Conservation (phyloP, 2,797 vertebrate species). For the Champsocephalus gunnari region DNA sequence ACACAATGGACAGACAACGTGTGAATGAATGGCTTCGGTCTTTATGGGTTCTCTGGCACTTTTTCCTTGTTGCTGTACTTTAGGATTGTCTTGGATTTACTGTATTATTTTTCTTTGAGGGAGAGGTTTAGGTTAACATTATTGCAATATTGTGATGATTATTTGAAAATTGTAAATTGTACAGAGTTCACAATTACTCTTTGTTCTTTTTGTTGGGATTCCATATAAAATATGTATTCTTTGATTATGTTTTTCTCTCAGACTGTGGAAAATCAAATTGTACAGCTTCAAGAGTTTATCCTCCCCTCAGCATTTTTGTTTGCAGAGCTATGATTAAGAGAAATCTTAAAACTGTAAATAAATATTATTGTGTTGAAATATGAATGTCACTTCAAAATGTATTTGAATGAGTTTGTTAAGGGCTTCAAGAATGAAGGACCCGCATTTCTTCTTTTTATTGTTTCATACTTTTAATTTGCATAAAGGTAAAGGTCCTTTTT, state of each 20-base stretch:
- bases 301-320: slow-evolving; percentile 66
- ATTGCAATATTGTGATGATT: slow-evolving; percentile 85
- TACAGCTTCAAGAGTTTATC: slow-evolving; percentile 85
- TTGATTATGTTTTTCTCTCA: slow-evolving; percentile 59
- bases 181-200: slow-evolving; percentile 80
- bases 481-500: slow-evolving; percentile 79
- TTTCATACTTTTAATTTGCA: slow-evolving; percentile 83
- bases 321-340: slow-evolving; percentile 81
- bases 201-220: slow-evolving; percentile 74
- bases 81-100: slow-evolving; percentile 81
- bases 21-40: slow-evolving; percentile 71
- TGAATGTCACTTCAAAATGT: slow-evolving; percentile 89
- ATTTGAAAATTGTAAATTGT: slow-evolving; percentile 84
- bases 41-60: slow-evolving; percentile 81
- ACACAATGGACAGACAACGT: slow-evolving; percentile 57
- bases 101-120: slow-evolving; percentile 78
- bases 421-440: slow-evolving; percentile 85
- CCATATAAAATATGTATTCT: slow-evolving; percentile 70
- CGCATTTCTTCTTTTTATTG: slow-evolving; percentile 76
- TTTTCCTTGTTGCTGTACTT: slow-evolving; percentile 82
- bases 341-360: slow-evolving; percentile 85
- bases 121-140: slow-evolving; percentile 77
- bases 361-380: slow-evolving; percentile 87
- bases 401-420: slow-evolving; percentile 86
- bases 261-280: slow-evolving; percentile 80